Base-by-base conservation (phyloP, 1,140 invertebrate species). In the Anastatus disparis region DNA sequence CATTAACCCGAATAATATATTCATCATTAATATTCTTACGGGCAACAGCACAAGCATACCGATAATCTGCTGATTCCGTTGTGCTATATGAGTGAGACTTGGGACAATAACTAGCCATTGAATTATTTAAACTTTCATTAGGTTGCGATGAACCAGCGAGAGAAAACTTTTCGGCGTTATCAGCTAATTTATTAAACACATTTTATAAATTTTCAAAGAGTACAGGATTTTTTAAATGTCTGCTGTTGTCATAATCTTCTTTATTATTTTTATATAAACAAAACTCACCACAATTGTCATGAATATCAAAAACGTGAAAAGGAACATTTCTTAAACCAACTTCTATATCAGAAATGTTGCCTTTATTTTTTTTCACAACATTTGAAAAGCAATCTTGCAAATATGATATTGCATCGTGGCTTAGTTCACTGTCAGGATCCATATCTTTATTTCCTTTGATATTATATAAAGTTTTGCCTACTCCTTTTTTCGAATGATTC, bases 311-410 rank as follows among this genome's bases (percentile, higher is more conserved):
- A n/a, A 53, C 56, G 63, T 72, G 70, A 72, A 66, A 50, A 50
- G 70, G 63, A 26, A 73, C 69, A 38, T 73, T 63, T 69, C 40
- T 69, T 46, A 73, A 62, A 4, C 58, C 65, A 40, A 20, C 50
- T 12, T 50, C 44, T 44, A 73, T 13, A 40, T 20, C 4, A 27
- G 59, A 42, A 17, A 44, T 20, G 13, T 73, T 50, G 10, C 55
- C 72, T 61, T 64, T 53, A 61, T 73, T 64, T 61, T 70, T 66
- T n/a, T 52, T 29, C 1, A 73, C 24, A 15, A 53, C 61, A 55
- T 70, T 70, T 17, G 50, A 59, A 20, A 73, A 73, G 17, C 62
- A 70, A 17, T 53, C 10, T 26, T 73, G 48, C 24, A 70, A 55
- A 42, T 64, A 65, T 42, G 70, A 64, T 15, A 73, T 73, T 7